Evolutionary conservation across 2,113 vertebrate genomes (phyloP).

Genomic region (Sarotherodon lohbergeri): DNA sequence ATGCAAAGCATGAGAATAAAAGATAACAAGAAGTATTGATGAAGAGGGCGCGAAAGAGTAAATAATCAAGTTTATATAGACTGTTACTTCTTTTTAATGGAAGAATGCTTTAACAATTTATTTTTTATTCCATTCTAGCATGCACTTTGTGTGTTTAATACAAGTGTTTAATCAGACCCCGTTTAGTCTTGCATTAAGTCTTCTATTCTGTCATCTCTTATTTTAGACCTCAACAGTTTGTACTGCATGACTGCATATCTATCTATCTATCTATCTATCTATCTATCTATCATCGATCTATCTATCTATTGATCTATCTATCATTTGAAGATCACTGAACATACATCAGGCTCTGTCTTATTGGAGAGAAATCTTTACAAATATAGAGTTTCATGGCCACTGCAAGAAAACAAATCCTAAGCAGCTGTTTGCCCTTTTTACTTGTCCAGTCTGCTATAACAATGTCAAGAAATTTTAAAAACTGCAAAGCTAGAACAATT

Average conservation of each 20-base stretch:
- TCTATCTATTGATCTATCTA: slow-evolving; percentile 11
- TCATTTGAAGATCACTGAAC: neutral
- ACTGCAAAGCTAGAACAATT: neutral
- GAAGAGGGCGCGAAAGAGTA: neutral
- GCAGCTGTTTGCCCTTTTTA: neutral
- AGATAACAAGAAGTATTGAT: neutral
- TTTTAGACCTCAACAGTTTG: neutral
- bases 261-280: slow-evolving; percentile 10
- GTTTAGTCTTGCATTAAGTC: neutral
- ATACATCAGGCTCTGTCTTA: neutral
- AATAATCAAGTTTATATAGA: slow-evolving; percentile 3
- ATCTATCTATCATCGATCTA: slow-evolving; percentile 5
- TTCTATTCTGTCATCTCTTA: slow-evolving; percentile 1
- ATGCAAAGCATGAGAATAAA: neutral
- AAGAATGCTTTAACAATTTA: slow-evolving; percentile 2
- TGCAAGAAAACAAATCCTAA: neutral
- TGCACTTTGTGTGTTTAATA: slow-evolving; percentile 28
- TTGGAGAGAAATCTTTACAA: neutral
- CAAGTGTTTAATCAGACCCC: neutral
- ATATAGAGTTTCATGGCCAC: neutral
- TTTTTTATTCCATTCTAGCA: slow-evolving; percentile 21
- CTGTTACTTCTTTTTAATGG: slow-evolving; percentile 49
- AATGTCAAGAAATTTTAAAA: neutral
- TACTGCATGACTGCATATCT: slow-evolving; percentile 32
- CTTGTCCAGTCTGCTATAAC: neutral